phyloP scores from a whole-genome alignment of 2,797 vertebrate genomes.

The Hozukius guyotensis region DNA sequence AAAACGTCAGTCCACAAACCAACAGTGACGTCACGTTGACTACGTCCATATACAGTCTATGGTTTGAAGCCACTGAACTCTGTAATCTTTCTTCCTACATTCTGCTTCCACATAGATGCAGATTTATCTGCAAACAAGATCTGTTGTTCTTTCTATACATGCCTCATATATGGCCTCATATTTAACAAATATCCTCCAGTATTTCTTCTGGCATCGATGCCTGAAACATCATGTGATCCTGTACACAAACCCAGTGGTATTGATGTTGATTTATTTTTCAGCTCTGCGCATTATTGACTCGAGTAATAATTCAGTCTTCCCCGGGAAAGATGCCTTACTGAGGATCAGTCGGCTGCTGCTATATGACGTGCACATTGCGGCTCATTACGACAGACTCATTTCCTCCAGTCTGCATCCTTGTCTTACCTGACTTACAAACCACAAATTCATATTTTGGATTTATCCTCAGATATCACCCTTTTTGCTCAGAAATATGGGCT shows the following conservation, averaged over 20 bases:
- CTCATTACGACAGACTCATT: not conserved
- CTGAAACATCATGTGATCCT: not conserved
- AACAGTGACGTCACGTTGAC: too few relatives aligned
- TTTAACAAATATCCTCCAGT: not conserved
- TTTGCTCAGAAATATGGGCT: not conserved
- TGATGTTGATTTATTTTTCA: not conserved
- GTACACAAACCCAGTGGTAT: constrained; percentile 5
- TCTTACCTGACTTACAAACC: not conserved
- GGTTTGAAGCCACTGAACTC: not conserved
- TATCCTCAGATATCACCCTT: not conserved
- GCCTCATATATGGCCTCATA: not conserved
- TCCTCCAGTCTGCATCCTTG: not conserved
- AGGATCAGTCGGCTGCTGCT: not conserved
- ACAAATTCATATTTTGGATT: not conserved
- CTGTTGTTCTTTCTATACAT: not conserved
- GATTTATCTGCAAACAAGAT: not conserved
- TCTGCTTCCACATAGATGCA: not conserved
- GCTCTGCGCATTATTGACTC: constrained; percentile 26
- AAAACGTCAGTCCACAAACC: too few relatives aligned
- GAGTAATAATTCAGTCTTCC: constrained; percentile 16
- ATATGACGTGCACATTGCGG: not conserved
- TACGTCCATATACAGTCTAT: too few relatives aligned
- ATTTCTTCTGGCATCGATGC: not conserved
- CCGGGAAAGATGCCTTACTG: not conserved
- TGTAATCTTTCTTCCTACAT: not conserved